Conservation (phyloP, 1,140 invertebrate genomes). For the Melanaphis sacchari region DNA sequence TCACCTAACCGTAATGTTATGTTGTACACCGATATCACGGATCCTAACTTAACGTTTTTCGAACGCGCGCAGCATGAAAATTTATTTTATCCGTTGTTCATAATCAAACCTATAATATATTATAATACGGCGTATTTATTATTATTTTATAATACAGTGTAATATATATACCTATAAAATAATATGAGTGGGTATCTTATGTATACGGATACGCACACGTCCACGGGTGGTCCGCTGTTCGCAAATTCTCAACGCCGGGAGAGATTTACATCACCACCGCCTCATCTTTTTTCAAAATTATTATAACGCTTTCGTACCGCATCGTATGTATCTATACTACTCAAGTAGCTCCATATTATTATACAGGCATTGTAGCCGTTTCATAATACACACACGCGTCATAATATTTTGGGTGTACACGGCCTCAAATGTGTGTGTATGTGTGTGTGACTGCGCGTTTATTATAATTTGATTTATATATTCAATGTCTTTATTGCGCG, state of each 20-base stretch:
- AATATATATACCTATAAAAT: background rate
- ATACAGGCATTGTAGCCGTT: slow-evolving; percentile 6
- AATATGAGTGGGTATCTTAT: background rate
- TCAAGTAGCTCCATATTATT: background rate
- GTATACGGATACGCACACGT: background rate
- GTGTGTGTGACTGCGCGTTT: background rate
- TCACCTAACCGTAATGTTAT: background rate
- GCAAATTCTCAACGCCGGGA: background rate
- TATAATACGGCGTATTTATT: background rate
- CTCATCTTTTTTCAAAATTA: background rate
- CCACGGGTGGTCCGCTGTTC: background rate
- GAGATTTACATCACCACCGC: background rate
- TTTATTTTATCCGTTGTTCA: background rate
- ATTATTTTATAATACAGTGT: background rate
- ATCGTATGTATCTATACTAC: background rate
- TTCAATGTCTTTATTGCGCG: slow-evolving; percentile 23
- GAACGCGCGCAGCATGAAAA: too few species aligned
- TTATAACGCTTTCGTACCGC: background rate
- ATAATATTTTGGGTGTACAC: slow-evolving; percentile 3
- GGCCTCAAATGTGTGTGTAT: background rate
- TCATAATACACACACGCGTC: background rate
- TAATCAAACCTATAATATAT: background rate
- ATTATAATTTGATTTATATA: slow-evolving; percentile 56
- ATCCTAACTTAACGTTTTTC: too few species aligned
- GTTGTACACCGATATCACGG: too few species aligned